Conservation (phyloP, 2,797 vertebrate species). For the Coreius guichenoti region DNA sequence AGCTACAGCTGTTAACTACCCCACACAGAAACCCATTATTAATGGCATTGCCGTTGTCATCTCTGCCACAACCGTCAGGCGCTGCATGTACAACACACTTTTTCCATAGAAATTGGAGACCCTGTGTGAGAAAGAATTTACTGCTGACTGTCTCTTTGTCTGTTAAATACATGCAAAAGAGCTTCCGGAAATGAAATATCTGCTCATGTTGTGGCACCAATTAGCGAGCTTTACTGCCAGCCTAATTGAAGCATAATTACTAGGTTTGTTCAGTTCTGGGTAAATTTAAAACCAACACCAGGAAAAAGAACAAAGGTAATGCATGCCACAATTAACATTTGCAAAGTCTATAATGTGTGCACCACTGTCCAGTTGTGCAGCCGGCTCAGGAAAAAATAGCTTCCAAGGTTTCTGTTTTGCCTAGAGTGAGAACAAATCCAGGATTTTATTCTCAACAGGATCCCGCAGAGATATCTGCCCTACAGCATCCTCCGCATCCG, state of each 20-base stretch:
- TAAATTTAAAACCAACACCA: conserved; percentile 34
- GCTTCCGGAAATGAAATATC: conserved; percentile 28
- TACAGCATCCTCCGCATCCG: conserved; percentile 3
- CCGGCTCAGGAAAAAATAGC: neutral
- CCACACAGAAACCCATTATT: conserved; percentile 49
- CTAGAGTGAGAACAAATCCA: conserved; percentile 11
- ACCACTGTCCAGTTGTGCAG: neutral
- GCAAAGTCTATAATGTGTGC: conserved; percentile 9
- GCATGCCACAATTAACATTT: conserved; percentile 14
- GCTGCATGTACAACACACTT: conserved; percentile 4
- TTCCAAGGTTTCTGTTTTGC: neutral
- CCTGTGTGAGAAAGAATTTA: conserved; percentile 4
- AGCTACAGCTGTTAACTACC: conserved; percentile 48
- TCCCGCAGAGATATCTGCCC: neutral
- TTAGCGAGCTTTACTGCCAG: conserved; percentile 47
- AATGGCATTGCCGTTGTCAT: conserved; percentile 25
- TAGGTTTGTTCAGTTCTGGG: conserved; percentile 21
- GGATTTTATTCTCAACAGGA: neutral
- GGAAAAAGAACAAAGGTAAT: conserved; percentile 37
- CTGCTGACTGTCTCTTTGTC: conserved; percentile 28
- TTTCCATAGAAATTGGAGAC: conserved; percentile 31
- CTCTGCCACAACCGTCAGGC: neutral
- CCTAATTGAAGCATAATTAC: conserved; percentile 48
- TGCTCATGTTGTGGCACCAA: conserved; percentile 37
- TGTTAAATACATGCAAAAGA: conserved; percentile 39